These are phyloP conservation scores for Calypte anna DNA, from an alignment of 2,113 vertebrate species.

Conservation along the genomic window DNA sequence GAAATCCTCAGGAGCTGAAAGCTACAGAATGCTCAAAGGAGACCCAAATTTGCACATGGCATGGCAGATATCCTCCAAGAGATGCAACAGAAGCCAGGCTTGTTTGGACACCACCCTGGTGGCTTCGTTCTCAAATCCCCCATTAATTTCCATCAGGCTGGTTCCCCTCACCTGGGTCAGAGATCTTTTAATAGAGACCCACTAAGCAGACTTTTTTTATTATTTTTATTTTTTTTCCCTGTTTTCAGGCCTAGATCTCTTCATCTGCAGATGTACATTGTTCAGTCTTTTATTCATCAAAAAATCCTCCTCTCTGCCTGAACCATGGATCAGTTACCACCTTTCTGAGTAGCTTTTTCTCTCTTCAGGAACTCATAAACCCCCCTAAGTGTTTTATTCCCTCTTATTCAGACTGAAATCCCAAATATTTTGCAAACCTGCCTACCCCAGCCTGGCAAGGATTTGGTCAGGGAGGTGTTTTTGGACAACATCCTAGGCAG, in stretches of 20 bases:
- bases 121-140: background rate
- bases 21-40: background rate
- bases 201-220: background rate
- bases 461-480: background rate
- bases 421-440: background rate
- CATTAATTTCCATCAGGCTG: background rate
- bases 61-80: too few relatives aligned
- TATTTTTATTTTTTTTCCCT: background rate
- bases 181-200: accelerated
- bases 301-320: background rate
- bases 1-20: background rate
- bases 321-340: background rate
- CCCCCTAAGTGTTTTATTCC: background rate
- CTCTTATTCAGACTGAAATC: background rate
- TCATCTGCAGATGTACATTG: background rate
- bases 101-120: background rate
- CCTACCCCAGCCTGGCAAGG: background rate
- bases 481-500: background rate
- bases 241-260: background rate
- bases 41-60: accelerated
- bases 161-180: background rate
- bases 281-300: background rate
- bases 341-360: background rate
- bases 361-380: too few relatives aligned
- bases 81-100: background rate